Percentiles rank a stretch among this genome's conserved stretches.
These are phyloP conservation scores for Hemaris fuciformis DNA, from an alignment of 2,888 invertebrate species.

Conservation along the genomic window DNA sequence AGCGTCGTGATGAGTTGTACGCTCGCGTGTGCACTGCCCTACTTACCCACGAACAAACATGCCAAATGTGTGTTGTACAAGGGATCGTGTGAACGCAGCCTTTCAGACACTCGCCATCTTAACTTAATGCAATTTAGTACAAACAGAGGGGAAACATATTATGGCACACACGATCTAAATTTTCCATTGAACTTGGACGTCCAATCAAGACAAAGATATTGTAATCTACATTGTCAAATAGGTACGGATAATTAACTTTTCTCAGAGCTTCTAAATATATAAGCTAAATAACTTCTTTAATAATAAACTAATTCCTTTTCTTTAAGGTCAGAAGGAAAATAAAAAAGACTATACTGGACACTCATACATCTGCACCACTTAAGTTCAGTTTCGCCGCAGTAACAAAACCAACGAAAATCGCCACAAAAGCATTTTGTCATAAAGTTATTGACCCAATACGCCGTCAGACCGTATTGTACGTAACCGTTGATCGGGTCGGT, in stretches of 20 bases:
- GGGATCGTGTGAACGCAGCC: neutral
- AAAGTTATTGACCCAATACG: neutral
- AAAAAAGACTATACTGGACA: neutral
- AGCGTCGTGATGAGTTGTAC: slow-evolving; percentile 26
- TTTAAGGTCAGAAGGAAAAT: no score
- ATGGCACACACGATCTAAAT: no score
- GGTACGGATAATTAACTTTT: no score
- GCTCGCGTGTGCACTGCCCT: slow-evolving; percentile 6
- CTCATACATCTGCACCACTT: no score
- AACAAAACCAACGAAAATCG: neutral
- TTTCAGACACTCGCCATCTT: neutral
- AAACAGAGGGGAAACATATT: neutral
- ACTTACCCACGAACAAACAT: neutral
- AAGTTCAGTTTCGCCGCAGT: neutral
- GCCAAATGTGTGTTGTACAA: neutral
- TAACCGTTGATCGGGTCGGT: neutral
- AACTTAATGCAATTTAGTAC: neutral
- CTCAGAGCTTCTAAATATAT: no score
- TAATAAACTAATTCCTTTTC: no score
- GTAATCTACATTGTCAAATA: no score
- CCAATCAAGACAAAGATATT: no score
- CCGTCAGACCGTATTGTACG: neutral
- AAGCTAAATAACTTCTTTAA: no score
- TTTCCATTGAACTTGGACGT: no score
- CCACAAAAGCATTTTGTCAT: neutral